phyloP scores from a whole-genome alignment of 2,113 vertebrate species.

The Laterallus jamaicensis region DNA sequence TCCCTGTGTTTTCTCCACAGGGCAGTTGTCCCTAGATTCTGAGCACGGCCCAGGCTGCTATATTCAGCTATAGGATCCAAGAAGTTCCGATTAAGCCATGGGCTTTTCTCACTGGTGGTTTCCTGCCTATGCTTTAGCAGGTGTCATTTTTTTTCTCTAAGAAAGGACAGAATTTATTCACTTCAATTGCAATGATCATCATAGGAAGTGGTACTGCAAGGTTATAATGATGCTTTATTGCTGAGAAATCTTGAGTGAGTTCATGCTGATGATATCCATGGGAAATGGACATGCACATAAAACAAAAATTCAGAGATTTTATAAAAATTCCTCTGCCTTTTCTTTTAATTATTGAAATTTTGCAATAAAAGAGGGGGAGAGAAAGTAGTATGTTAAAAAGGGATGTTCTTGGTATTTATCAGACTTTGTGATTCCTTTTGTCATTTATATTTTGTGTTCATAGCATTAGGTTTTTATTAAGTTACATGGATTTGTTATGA shows the following conservation, averaged over 20 bases:
- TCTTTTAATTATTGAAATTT: neutral
- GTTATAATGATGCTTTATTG: neutral
- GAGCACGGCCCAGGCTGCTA: no score
- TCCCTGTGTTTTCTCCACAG: neutral
- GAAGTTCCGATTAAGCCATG: neutral
- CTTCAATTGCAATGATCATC: neutral
- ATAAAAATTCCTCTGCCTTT: neutral
- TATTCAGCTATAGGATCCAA: fast-evolving
- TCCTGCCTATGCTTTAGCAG: neutral
- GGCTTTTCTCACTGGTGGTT: neutral
- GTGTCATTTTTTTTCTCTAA: neutral
- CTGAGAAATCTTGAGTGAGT: neutral
- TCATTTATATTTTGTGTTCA: neutral
- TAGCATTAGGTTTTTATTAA: neutral
- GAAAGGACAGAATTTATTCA: neutral
- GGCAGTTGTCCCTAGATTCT: neutral
- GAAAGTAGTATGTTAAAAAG: neutral
- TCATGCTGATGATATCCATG: neutral
- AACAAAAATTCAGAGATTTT: neutral
- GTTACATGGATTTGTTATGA: neutral
- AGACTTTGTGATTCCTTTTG: neutral
- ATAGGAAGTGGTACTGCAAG: neutral
- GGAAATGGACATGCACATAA: neutral
- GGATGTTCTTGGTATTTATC: neutral
- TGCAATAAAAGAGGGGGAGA: neutral